These are phyloP conservation scores for Drosophila teissieri DNA, from an alignment of 1,140 invertebrate species.

Conservation along the genomic window DNA sequence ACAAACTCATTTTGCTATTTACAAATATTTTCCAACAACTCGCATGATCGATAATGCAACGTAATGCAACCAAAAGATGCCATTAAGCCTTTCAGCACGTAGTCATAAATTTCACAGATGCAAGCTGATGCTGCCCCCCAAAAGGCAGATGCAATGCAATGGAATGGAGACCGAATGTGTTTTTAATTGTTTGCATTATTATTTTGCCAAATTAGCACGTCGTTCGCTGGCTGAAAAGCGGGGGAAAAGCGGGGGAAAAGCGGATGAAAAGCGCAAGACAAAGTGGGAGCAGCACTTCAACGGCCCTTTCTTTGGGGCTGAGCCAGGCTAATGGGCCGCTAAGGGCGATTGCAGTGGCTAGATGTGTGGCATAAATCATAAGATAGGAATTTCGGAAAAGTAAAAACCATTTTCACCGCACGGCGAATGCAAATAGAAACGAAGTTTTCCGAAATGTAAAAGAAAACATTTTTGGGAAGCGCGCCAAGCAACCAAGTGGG, in stretches of 20 bases:
- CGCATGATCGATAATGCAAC: constrained; percentile 55
- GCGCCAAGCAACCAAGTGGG: constrained; percentile 64
- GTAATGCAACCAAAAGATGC: constrained; percentile 37
- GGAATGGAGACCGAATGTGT: constrained; percentile 69
- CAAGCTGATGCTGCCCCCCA: constrained; percentile 15
- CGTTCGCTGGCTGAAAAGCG: constrained; percentile 40
- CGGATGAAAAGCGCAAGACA: neutral
- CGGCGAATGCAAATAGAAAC: constrained; percentile 51
- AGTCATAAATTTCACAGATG: constrained; percentile 58
- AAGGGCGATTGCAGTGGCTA: constrained; percentile 53
- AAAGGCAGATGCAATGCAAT: constrained; percentile 41
- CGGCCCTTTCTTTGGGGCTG: constrained; percentile 34
- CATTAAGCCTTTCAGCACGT: constrained; percentile 65
- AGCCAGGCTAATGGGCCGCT: constrained; percentile 62
- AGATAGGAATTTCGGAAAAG: constrained; percentile 32
- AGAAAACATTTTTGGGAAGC: constrained; percentile 73
- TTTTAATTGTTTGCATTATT: constrained; percentile 72
- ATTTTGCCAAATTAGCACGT: constrained; percentile 80
- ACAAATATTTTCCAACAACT: neutral
- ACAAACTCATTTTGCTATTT: neutral
- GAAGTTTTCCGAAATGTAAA: constrained; percentile 59
- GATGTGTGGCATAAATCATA: constrained; percentile 71
- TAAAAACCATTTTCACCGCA: constrained; percentile 46
- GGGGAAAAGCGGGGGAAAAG: neutral
- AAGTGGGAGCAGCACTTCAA: constrained; percentile 53